Base-by-base conservation (phyloP, 2,888 invertebrate species). In the Drosophila longiperda region DNA sequence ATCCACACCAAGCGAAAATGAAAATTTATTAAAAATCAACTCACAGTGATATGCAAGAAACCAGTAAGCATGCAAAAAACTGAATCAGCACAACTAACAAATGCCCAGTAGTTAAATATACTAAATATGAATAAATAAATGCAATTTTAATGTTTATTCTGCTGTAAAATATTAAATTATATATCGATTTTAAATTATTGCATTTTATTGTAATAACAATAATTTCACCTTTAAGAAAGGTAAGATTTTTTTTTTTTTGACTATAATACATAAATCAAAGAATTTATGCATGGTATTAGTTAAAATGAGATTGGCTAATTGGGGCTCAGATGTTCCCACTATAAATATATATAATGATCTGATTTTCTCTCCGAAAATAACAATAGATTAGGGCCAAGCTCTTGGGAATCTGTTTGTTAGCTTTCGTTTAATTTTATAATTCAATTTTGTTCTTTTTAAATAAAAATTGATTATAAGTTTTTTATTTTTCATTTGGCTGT, bases 11-110 rank as follows among this genome's bases (percentile, higher is more conserved):
- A 71, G 71, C 79, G 67, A 80, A 75, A 74, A 83, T 79, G 73
- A 77, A 88, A 83, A 82, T 83, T 87, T 86, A 89, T 85, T 85
- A 85, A 89, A 86, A 82, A 81, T 80, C 75, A 73, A 83, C 79
- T 60, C 64, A 59, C 66, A 76, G 60, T 83, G 79, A 80, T 78
- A 76, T 80, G 83, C 76, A 80, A 74, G 74, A 82, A 82, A 81
- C 63, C 33, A 59, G 53, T 29, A 50, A 65, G 59, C 63, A 50
- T 34, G n/a, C 20, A 1, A 36, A 0, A 45, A 6, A 6, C 29
- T 1, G 9, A 29, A 42, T 50, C 9, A 17, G 29, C 64, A 15
- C 54, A 59, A 55, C 73, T 57, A 20, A 0, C 0, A 60, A 11
- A 36, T 61, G 20, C 52, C 11, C 50, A 26, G 54, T 26, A 69